A percentile compares a stretch with the other conserved stretches of the same genome.
Evolutionary conservation across 2,797 vertebrate genomes (phyloP).

Genomic region (Pipistrellus pygmaeus): DNA sequence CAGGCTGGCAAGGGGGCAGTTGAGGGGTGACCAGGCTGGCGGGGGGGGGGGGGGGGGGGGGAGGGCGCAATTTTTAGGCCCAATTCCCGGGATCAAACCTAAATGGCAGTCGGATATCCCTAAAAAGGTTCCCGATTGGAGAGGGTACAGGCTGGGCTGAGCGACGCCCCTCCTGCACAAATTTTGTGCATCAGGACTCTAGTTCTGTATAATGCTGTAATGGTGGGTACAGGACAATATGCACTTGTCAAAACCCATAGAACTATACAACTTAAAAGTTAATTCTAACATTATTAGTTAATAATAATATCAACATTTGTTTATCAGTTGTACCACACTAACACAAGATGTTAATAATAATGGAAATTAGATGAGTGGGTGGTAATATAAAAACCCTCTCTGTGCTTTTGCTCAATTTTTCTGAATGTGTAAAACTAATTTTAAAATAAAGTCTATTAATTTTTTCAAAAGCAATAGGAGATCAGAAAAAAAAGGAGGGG

Average conservation of each 20-base stretch:
- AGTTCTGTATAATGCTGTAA: background rate
- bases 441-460: slow-evolving; percentile 10
- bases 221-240: background rate
- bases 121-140: too few relatives aligned
- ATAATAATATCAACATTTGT: background rate
- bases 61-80: too few relatives aligned
- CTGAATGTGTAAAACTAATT: background rate
- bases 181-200: too few relatives aligned
- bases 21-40: too few relatives aligned
- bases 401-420: background rate
- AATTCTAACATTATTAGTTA: background rate
- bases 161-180: too few relatives aligned
- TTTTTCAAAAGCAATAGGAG: background rate
- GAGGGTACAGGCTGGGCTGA: too few relatives aligned
- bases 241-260: background rate
- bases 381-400: background rate
- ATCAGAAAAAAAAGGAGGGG: fast-evolving
- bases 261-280: background rate
- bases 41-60: too few relatives aligned
- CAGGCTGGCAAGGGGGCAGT: too few relatives aligned
- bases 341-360: background rate
- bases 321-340: background rate
- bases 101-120: too few relatives aligned
- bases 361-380: background rate
- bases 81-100: too few relatives aligned